Evolutionary conservation across 2,888 invertebrate species (phyloP).

Genomic region (Drosophila atroscutellata): DNA sequence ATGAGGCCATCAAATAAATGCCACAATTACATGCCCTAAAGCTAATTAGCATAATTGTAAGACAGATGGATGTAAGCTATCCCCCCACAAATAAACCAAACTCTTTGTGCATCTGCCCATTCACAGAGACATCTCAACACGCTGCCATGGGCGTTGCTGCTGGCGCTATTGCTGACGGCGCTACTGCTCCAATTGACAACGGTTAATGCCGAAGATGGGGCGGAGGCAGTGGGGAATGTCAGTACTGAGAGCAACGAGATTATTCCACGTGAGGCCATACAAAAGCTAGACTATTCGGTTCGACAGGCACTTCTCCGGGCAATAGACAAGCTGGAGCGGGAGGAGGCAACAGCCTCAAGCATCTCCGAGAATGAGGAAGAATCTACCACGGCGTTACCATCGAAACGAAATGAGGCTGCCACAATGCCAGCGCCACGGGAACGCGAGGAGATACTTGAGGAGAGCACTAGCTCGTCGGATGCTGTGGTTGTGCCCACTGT

Average conservation of each 20-base stretch:
- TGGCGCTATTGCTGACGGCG: constrained; percentile 64
- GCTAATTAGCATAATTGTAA: constrained; percentile 33
- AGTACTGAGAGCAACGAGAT: constrained; percentile 84
- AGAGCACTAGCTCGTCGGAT: constrained; percentile 85
- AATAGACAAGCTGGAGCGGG: constrained; percentile 90
- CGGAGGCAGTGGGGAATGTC: constrained; percentile 64
- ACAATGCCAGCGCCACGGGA: constrained; percentile 47
- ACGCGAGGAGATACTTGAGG: constrained; percentile 85
- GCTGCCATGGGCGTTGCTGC: constrained; percentile 69
- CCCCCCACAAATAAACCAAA: constrained; percentile 1
- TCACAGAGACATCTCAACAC: constrained; percentile 65
- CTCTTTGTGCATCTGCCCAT: constrained; percentile 7
- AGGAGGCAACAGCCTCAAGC: constrained; percentile 79
- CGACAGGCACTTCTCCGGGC: constrained; percentile 91
- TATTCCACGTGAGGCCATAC: constrained; percentile 86
- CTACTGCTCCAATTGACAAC: constrained; percentile 61
- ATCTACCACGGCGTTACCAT: constrained; percentile 25
- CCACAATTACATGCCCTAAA: constrained; percentile 24
- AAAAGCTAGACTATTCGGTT: constrained; percentile 89
- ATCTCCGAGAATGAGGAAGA: constrained; percentile 41
- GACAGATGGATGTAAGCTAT: neutral
- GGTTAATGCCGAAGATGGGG: constrained; percentile 23
- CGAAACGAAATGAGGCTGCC: constrained; percentile 34
- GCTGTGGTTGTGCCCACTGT: constrained; percentile 85
- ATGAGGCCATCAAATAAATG: constrained; percentile 41